Base-by-base conservation (phyloP, 2,888 invertebrate species). In the Polydesmus complanatus region DNA sequence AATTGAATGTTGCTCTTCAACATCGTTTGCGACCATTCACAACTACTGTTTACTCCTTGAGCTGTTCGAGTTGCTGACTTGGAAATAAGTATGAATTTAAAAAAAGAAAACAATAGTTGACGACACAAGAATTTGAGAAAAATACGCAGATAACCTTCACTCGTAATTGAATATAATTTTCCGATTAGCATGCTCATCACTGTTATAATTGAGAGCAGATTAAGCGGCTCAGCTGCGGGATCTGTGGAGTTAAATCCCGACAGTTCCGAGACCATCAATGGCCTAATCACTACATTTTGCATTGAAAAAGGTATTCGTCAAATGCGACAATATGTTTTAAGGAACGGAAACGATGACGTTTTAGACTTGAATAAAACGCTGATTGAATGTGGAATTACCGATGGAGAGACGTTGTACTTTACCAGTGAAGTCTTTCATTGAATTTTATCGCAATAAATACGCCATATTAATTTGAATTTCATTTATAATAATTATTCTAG, bases 351-450 rank as follows among this genome's bases (percentile, higher is more conserved):
- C 3, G 66, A 69, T 27, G 61, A 69, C 25, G 61, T 68, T 2
- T 64, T 73, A 14, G 68, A 68, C 19, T 67, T 68, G 64, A 65
- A 64, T 2, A 67, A 68, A 11, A 68, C 67, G 14, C 62, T 74
- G 2, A 53, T 55, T 11, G 62, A 66, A 2, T 67, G 67, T 58
- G 67, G 68, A 1, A 63, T 73, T 2, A 64, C 65, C 27, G 68
- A 70, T 63, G 72, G 71, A 22, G 70, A 70, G 57, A 64, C 67
- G 14, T 66, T 74, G 2, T 68, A 68, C 58, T 66, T 73, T 52
- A 67, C 51, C 8, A 14, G 51, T n/a, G n/a, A 14, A n/a, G 5
- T 51, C 5, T 51, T 21, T 51, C 5, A 51, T 52, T 8, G 53
- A 14, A 52, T 19, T 21, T 19, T 19, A 52, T 11, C 8, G n/a